Evolutionary conservation across 2,797 vertebrate species (phyloP).

Genomic region (Psittacula derbiana): DNA sequence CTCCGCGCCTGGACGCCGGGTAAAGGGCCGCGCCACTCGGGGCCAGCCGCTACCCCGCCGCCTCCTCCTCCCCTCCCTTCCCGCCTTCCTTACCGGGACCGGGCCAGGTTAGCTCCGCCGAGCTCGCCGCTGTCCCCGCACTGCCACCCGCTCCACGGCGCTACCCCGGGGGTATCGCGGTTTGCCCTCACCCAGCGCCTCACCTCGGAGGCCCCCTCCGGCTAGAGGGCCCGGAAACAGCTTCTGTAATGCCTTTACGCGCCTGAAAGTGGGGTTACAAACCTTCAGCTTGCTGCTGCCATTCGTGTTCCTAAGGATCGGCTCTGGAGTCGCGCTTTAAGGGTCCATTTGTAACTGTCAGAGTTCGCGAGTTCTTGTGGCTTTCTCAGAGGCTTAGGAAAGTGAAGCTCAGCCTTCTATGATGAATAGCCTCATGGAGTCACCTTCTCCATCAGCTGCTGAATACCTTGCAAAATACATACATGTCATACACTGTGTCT

Average conservation of each 20-base stretch:
- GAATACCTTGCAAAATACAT: background rate
- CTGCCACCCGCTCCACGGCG: no score
- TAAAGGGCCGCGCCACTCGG: no score
- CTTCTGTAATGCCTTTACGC: fast-evolving
- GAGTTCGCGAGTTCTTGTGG: no score
- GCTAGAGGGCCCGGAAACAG: fast-evolving
- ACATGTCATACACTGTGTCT: no score
- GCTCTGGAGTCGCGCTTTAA: background rate
- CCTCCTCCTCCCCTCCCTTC: background rate
- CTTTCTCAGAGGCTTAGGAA: background rate
- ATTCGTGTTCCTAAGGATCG: fast-evolving
- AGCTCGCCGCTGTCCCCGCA: background rate
- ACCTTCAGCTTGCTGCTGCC: fast-evolving
- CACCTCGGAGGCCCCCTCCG: background rate
- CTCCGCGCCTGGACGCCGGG: background rate
- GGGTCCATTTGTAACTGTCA: fast-evolving
- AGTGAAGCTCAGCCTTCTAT: background rate
- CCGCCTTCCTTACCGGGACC: background rate
- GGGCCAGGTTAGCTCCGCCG: background rate
- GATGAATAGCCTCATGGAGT: fast-evolving
- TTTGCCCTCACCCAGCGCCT: background rate
- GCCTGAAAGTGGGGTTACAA: background rate
- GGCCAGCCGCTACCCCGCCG: no score
- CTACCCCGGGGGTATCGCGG: fast-evolving
- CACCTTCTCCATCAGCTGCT: background rate